Percentiles rank a stretch among this genome's conserved stretches.
These are phyloP conservation scores for Brachyptera risi DNA, from an alignment of 2,888 invertebrate genomes.

Conservation along the genomic window DNA sequence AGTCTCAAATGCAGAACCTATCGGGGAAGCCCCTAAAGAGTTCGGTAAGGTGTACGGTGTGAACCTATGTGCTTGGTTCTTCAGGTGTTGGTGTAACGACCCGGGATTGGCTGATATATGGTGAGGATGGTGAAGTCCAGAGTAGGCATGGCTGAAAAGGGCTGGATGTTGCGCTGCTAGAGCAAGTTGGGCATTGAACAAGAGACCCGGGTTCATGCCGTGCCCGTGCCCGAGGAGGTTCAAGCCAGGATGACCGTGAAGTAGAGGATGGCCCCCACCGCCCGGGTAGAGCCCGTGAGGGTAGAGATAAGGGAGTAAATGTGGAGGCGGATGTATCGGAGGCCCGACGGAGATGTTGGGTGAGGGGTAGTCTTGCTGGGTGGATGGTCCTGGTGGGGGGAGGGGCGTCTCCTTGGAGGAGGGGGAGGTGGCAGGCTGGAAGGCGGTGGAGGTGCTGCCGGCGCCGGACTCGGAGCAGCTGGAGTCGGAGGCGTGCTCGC, in stretches of 20 bases:
- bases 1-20: conserved; percentile 84
- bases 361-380: conserved; percentile 61
- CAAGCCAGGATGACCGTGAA: conserved; percentile 54
- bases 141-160: conserved; percentile 61
- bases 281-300: conserved; percentile 74
- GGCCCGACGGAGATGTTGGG: conserved; percentile 94
- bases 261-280: conserved; percentile 54
- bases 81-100: conserved; percentile 49
- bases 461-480: conserved; percentile 43
- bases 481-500: conserved; percentile 39
- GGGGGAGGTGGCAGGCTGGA: conserved; percentile 35
- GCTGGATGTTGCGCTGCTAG: conserved; percentile 84
- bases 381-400: conserved; percentile 49
- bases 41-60: conserved; percentile 78
- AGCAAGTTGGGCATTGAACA: conserved; percentile 86
- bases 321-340: conserved; percentile 85
- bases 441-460: conserved; percentile 38
- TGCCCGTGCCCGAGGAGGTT: conserved; percentile 48
- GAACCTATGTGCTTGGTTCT: conserved; percentile 75
- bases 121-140: conserved; percentile 42
- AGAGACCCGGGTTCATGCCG: conserved; percentile 73
- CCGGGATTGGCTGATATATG: conserved; percentile 36
- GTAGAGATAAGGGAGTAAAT: conserved; percentile 87
- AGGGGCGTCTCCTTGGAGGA: conserved; percentile 29
- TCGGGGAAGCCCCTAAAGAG: conserved; percentile 52